phyloP scores from a whole-genome alignment of 2,888 invertebrate genomes.

The Gonocerus acuteangulatus region DNA sequence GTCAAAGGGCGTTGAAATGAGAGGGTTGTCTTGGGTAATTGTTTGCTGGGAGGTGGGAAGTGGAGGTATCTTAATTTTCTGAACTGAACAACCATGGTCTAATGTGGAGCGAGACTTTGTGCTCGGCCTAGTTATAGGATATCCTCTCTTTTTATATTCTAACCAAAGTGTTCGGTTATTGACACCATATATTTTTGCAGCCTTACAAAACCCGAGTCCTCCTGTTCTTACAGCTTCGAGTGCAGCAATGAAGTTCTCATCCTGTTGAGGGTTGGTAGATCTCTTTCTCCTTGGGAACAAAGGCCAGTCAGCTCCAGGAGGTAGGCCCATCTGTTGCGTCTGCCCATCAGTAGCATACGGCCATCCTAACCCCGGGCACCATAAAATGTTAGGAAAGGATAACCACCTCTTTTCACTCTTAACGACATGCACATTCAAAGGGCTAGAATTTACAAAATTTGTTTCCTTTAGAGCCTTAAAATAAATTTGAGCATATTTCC shows the following conservation, averaged over 20 bases:
- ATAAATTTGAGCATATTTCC: neutral
- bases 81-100: conserved; percentile 28
- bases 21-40: conserved; percentile 2
- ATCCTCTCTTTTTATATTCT: conserved; percentile 76
- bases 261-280: conserved; percentile 68
- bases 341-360: conserved; percentile 25
- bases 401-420: conserved; percentile 30
- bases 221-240: conserved; percentile 74
- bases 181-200: conserved; percentile 73
- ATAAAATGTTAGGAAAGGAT: conserved; percentile 30
- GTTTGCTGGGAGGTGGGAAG: conserved; percentile 19
- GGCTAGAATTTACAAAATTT: conserved; percentile 26
- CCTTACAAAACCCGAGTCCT: conserved; percentile 78
- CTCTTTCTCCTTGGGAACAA: conserved; percentile 49
- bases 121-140: conserved; percentile 70
- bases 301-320: conserved; percentile 16
- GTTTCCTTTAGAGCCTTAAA: neutral
- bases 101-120: conserved; percentile 55
- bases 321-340: conserved; percentile 11
- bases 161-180: conserved; percentile 79
- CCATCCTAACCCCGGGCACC: conserved; percentile 31
- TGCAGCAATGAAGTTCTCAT: conserved; percentile 73
- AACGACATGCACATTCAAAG: conserved; percentile 35
- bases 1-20: conserved; percentile 11
- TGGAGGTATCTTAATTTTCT: conserved; percentile 32